Base-by-base conservation (phyloP, 2,797 vertebrate species). In the Toxotes lorentzi region DNA sequence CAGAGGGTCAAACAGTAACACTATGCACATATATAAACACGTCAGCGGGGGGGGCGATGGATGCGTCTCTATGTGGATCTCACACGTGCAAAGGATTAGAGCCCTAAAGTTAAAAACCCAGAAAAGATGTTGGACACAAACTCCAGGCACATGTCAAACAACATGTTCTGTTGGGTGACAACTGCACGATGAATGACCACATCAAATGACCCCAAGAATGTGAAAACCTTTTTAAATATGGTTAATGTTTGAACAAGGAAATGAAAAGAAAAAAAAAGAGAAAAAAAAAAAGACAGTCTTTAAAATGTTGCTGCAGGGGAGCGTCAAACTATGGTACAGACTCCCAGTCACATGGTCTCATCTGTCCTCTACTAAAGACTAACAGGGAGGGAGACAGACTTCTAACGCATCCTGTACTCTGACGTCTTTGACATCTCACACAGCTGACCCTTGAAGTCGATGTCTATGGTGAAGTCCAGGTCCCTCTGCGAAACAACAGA, bases 401-500 rank as follows among this genome's bases (percentile, higher is more conserved):
- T 53, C 85, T 96, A 99, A 82, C 97, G 97, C 97, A 98, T 99
- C 91, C 97, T 92, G 95, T 99, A 99, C 91, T 99, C 97, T 0
- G 96, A 96, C 30, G 97, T 97, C 95, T 97, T 97, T 0, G 97
- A 97, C 83, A 98, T 91, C 92, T 98, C 97, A 0, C 97, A 98
- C 81, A 99, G 94, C 91, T 98, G 97, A 77, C 97, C 97, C 93
- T 98, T 97, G 95, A 98, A 99, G 92, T 98, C 97, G 30, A 98
- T 94, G 87, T 98, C 97, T 0, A 98, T 91, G 56, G 94, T 97
- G 93, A 98, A 98, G 95, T 98, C 97, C 93, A 98, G 93, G 91
- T 98, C 97, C 40, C 97, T 96, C 97, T 98, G 94, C 0, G 84
- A 84, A 71, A 7, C 21, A 51, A 58, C 24, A 73, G 12, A 47